Evolutionary conservation across 2,113 vertebrate genomes (phyloP), one percentile per base, ranked within the genome.

Genomic region (Lophochroa leadbeateri): DNA sequence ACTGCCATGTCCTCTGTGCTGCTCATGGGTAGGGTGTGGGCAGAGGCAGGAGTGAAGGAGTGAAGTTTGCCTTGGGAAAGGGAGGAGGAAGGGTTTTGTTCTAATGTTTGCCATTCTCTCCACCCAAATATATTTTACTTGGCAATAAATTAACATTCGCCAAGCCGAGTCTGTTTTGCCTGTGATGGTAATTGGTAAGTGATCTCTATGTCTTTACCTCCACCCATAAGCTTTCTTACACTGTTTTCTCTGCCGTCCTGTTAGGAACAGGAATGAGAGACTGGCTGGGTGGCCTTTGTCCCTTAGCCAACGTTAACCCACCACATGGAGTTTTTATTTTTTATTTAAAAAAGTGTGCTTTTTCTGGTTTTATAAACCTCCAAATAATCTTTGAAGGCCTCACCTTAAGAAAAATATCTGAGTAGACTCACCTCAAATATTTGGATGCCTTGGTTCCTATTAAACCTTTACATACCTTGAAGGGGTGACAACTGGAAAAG

Each of bases 1-100:
- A 28, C 35, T 5, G 2, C 3, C 7, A 21, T 35, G 4, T 6
- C 50, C 13, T 46, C 41, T 67, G 35, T 1, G 1, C 7, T 61
- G 52, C 41, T 46, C 11, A 46, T 35, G 6, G 29, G 7, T 1
- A 55, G 53, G 14, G 25, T 55, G 24, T 23, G 28, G 57, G 39
- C 20, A 41, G 65, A 39, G 50, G 25, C 7, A 41, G 55, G 29
- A 33, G 17, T 9, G 16, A 57, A 49, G 35, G 52, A 77, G 37
- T 14, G 4, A 52, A 70, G 3, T 0, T 43, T 14, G 27, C 18
- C 23, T 27, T 49, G 17, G 8, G 12, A 79, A 23, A 49, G 5
- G 5, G 7, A 16, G 18, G 21, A 65, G 10, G 33, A 68, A 53
- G 53, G 2, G 2, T 14, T 43, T 80, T 55, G 3, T 47, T 90